phyloP scores from a whole-genome alignment of 2,797 vertebrate species.

The Hippopotamyrus pictus region DNA sequence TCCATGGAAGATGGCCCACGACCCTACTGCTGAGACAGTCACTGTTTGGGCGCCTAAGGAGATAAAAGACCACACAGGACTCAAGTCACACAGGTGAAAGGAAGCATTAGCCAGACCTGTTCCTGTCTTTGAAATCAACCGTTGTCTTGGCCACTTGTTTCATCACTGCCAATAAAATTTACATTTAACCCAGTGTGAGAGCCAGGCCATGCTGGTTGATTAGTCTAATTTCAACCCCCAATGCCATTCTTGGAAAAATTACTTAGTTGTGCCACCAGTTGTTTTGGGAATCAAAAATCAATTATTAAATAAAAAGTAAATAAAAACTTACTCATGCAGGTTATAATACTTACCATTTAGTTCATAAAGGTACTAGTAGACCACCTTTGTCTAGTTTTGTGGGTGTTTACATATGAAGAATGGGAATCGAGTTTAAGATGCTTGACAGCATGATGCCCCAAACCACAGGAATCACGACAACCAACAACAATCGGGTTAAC shows the following conservation, averaged over 20 bases:
- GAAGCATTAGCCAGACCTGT: neutral
- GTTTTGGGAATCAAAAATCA: neutral
- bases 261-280: neutral
- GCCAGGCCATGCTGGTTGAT: neutral
- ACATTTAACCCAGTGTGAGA: neutral
- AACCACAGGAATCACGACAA: neutral
- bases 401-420: neutral
- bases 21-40: conserved; percentile 65
- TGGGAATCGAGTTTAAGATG: neutral
- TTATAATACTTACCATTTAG: neutral
- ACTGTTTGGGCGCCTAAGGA: conserved; percentile 50
- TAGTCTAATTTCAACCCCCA: neutral
- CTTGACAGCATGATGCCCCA: neutral
- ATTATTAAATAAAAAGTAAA: neutral
- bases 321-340: neutral
- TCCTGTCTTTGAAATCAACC: neutral
- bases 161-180: neutral
- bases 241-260: neutral
- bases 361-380: neutral
- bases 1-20: conserved; percentile 58
- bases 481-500: neutral
- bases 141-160: neutral
- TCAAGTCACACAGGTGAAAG: neutral
- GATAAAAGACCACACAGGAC: neutral
- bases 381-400: neutral